Evolutionary conservation across 1,140 invertebrate genomes (phyloP).

Genomic region (Oreohelix idahoensis): DNA sequence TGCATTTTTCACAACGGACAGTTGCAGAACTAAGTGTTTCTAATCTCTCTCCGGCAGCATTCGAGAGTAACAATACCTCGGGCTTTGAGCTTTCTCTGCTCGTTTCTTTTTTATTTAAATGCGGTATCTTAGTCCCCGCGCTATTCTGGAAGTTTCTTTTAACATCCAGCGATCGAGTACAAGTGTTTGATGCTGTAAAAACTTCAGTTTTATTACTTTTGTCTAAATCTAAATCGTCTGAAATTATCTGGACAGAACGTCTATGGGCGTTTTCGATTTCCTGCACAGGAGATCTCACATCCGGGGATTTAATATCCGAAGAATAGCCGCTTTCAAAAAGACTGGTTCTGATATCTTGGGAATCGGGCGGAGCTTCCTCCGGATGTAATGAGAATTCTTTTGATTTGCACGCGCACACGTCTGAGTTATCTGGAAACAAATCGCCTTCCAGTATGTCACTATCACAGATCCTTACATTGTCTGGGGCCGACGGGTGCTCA

Average conservation of each 20-base stretch:
- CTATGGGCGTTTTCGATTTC: slow-evolving; percentile 13
- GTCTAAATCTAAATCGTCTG: neutral
- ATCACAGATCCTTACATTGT: neutral
- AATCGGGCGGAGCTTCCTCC: neutral
- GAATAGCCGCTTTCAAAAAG: slow-evolving; percentile 36
- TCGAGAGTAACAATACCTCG: neutral
- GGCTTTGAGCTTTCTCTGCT: neutral
- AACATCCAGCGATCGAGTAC: neutral
- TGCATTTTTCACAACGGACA: neutral
- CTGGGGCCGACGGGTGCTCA: neutral
- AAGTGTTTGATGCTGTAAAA: neutral
- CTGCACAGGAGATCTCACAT: neutral
- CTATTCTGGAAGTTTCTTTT: neutral
- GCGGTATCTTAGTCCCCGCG: neutral
- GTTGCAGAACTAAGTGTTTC: neutral
- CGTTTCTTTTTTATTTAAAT: neutral
- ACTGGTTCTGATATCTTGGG: slow-evolving; percentile 22
- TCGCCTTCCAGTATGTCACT: neutral
- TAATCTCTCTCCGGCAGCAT: neutral
- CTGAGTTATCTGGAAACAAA: too few relatives aligned
- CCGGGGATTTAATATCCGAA: slow-evolving; percentile 32
- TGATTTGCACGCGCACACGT: neutral
- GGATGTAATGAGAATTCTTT: neutral
- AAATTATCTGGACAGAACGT: neutral
- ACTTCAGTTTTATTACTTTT: neutral